A percentile compares a stretch with the other conserved stretches of the same genome.
phyloP scores from a whole-genome alignment of 2,888 invertebrate genomes.

The Drosophila nigricruria region DNA sequence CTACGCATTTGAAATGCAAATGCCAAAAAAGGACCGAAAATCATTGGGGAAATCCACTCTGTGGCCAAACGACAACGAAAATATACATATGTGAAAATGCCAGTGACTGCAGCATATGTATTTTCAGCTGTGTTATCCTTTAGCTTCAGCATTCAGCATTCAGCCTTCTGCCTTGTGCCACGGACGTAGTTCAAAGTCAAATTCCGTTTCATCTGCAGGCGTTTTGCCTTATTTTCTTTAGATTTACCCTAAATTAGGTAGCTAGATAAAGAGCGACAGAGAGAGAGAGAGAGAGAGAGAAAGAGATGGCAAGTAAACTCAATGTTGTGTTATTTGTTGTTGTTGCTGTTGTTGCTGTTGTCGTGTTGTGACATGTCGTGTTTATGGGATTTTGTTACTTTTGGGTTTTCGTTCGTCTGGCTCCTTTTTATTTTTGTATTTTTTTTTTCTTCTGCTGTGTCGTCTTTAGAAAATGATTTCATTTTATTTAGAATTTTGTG shows the following conservation, averaged over 20 bases:
- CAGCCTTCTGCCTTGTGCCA: neutral
- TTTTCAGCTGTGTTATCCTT: constrained; percentile 15
- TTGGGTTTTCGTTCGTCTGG: constrained; percentile 33
- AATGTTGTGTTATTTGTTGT: constrained; percentile 20
- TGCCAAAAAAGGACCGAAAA: constrained; percentile 60
- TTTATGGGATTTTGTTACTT: constrained; percentile 78
- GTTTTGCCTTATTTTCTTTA: constrained; percentile 28
- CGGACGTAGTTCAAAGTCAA: constrained; percentile 66
- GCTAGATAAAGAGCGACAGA: neutral
- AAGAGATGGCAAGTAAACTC: neutral
- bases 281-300: neutral
- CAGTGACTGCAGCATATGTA: constrained; percentile 24
- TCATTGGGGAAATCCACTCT: constrained; percentile 72
- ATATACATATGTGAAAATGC: constrained; percentile 63
- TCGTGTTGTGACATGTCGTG: constrained; percentile 78
- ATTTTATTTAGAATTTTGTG: constrained; percentile 70
- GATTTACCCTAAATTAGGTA: constrained; percentile 42
- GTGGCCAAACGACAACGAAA: constrained; percentile 12
- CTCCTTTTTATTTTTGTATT: constrained; percentile 5
- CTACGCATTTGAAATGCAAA: constrained; percentile 72
- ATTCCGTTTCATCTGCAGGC: constrained; percentile 34
- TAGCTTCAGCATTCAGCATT: constrained; percentile 19
- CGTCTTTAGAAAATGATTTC: constrained; percentile 67
- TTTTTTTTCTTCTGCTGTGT: neutral
- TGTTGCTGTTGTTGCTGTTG: constrained; percentile 17